Percentiles rank a stretch among this genome's conserved stretches.
These are phyloP conservation scores for Pipistrellus pipistrellus DNA, from an alignment of 2,797 vertebrate species.

Conservation along the genomic window DNA sequence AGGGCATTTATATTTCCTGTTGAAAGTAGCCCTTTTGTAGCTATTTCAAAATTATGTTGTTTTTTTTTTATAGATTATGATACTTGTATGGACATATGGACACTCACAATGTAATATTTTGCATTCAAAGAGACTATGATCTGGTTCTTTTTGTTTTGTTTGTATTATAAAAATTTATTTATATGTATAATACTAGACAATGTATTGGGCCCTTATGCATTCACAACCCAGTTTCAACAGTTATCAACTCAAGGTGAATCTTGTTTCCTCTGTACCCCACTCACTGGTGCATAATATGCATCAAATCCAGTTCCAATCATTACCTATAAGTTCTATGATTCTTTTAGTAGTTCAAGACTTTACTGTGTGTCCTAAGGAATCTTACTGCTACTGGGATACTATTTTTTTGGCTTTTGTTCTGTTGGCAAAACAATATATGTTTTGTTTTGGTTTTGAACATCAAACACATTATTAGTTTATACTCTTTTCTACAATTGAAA, in stretches of 20 bases:
- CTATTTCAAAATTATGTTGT: not conserved
- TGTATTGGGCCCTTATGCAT: not conserved
- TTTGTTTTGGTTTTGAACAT: slow-evolving; percentile 46
- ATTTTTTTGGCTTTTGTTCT: not conserved
- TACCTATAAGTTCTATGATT: not conserved
- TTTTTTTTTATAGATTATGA: slow-evolving; percentile 34
- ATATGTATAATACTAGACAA: not conserved
- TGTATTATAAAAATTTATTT: not conserved
- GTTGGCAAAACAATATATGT: not conserved
- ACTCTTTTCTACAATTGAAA: slow-evolving; percentile 6
- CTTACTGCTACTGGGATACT: not conserved
- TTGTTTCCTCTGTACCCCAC: not conserved
- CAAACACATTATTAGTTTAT: not conserved
- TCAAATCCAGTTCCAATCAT: not conserved
- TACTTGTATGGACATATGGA: not conserved
- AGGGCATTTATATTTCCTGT: not conserved
- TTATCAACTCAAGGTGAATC: not conserved
- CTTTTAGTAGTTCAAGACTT: not conserved
- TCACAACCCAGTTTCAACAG: not conserved
- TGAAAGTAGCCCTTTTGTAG: not conserved
- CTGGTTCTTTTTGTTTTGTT: not conserved
- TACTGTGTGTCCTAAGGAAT: not conserved
- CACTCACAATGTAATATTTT: not conserved
- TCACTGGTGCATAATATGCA: not conserved
- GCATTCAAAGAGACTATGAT: not conserved